Conservation (phyloP, 2,797 vertebrate species). For the Tangara arthus region DNA sequence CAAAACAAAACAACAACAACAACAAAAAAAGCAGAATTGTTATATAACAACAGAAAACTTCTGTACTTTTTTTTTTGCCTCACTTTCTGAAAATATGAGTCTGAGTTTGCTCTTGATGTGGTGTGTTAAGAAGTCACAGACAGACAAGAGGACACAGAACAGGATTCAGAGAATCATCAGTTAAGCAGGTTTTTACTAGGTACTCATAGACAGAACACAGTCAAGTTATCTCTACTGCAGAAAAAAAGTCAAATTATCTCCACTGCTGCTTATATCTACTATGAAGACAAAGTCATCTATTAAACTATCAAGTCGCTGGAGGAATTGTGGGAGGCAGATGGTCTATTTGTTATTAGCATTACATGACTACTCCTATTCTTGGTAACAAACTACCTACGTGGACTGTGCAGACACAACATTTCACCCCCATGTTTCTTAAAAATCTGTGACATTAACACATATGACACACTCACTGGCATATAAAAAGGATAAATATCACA, state of each 20-base stretch:
- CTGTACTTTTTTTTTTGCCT: not conserved
- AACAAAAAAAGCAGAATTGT: not conserved
- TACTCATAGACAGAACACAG: not conserved
- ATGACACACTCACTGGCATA: not conserved
- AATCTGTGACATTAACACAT: not conserved
- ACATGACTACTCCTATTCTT: not conserved
- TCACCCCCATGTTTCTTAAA: not conserved
- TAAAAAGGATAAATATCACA: not conserved
- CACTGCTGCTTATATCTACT: not conserved
- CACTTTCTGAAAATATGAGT: not conserved
- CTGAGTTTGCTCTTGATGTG: not conserved
- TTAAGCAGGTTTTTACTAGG: not conserved
- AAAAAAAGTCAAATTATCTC: not conserved
- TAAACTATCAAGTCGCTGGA: not conserved
- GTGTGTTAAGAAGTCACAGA: not conserved
- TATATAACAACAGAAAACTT: not conserved
- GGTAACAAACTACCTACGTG: not conserved
- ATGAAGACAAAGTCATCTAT: not conserved
- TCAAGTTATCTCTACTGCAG: not conserved
- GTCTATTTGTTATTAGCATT: not conserved
- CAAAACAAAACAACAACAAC: not conserved
- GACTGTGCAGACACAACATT: not conserved
- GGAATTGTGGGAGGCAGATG: conserved; percentile 9
- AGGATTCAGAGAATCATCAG: not conserved
- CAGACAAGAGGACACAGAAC: not conserved